These are phyloP conservation scores for Monoplex corrugatus DNA, from an alignment of 2,888 invertebrate genomes.

Conservation along the genomic window DNA sequence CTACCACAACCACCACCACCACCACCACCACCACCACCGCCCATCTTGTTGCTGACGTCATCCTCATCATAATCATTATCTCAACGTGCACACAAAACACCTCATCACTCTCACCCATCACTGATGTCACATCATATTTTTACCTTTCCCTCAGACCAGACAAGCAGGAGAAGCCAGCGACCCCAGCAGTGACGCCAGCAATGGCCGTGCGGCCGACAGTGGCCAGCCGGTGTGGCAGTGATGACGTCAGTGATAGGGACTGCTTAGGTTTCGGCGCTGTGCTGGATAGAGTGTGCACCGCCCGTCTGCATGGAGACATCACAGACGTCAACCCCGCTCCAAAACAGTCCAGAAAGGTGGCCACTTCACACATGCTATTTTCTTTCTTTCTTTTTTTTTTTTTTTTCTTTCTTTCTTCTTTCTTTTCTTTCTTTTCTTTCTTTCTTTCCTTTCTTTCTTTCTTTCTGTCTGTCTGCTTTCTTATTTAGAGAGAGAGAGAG, in stretches of 20 bases:
- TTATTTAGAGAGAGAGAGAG: too few species aligned
- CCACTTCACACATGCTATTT: background rate
- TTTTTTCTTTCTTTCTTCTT: background rate
- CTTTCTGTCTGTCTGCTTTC: background rate
- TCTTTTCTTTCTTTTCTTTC: background rate
- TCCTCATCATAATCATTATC: too few species aligned
- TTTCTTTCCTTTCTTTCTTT: background rate
- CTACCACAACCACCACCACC: too few species aligned
- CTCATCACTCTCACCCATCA: too few species aligned
- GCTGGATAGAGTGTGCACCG: conserved; percentile 42
- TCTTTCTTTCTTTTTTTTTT: background rate
- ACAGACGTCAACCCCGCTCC: conserved; percentile 33
- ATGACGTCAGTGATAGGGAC: conserved; percentile 10
- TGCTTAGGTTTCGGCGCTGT: conserved; percentile 29
- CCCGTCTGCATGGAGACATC: conserved; percentile 46
- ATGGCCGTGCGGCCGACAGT: background rate
- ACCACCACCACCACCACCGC: too few species aligned
- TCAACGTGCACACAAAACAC: too few species aligned
- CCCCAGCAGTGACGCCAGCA: background rate
- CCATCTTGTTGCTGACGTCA: too few species aligned
- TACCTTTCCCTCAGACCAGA: too few species aligned
- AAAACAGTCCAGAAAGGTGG: conserved; percentile 36
- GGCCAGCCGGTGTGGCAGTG: background rate
- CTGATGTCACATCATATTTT: too few species aligned
- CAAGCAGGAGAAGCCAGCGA: background rate